Evolutionary conservation across 1,140 invertebrate genomes (phyloP), one percentile per base, ranked within the genome.

Genomic region (Drosophila sturtevanti): DNA sequence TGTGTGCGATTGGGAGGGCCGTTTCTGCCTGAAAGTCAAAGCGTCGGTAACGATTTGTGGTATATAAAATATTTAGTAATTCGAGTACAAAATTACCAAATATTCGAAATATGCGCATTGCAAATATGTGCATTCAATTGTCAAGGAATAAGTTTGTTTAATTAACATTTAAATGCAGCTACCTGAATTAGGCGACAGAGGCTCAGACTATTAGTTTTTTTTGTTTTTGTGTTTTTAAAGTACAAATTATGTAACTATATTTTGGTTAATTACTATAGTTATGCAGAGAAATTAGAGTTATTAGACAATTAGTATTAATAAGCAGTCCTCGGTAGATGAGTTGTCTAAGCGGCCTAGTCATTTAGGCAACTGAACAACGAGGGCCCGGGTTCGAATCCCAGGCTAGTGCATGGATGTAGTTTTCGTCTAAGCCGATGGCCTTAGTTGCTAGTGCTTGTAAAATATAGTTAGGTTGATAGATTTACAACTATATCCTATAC

Each of bases 41-140:
- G 41, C 41, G 11, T 48, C 21, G 41, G 16, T 38, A 73, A 67
- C 64, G 72, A 76, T 76, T 76, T 76, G 64, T 76, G 73, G 73
- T 35, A 56, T 62, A 31, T 48, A 48, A 48, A 48, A 48, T 48
- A 48, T 48, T 48, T 48, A 48, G 41, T 48, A 48, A 48, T 48
- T 48, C 41, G 16, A 21, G 16, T 48, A 18, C 41, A 48, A 48
- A 48, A 48, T n/a, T 48, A 21, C 16, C 41, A 48, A 48, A 48
- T 48, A 48, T 48, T 48, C 5, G 7, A 48, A 48, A 48, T 21
- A 48, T 34, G 6, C n/a, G n/a, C n/a, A n/a, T n/a, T n/a, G n/a
- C n/a, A n/a, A n/a, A n/a, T 34, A 34, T 48, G 41, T 44, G 41
- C 41, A 44, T 44, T 44, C 14, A 16, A 18, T 48, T 48, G 16